Base-by-base conservation (phyloP, 2,113 vertebrate species). In the Eulemur macaco region DNA sequence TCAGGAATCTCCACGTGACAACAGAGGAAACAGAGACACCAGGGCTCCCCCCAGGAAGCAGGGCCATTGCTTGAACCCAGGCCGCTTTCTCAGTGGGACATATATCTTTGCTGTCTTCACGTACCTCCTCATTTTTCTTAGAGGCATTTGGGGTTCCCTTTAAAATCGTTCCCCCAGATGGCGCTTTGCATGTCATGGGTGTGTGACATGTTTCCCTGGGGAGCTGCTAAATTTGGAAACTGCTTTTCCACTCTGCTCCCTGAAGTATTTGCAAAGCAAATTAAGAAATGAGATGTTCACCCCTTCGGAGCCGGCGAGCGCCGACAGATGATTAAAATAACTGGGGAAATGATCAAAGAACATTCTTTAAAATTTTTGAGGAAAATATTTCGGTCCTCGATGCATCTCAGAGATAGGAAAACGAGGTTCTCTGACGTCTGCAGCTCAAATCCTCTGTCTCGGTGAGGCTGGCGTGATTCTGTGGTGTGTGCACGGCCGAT, bases 401-500 rank as follows among this genome's bases (percentile, higher is more conserved):
- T 42, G 18, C 56, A 89, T 18, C 60, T 58, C 34, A 7, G 27
- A 56, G 73, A 37, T 4, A 6, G 23, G 34, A 29, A 64, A 73
- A n/a, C 5, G 1, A 74, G 39, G 10, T 8, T 11, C 10, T 23
- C 37, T 1, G 4, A 0, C 54, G 27, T 1, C 37, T 5, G 21
- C 29, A 39, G 11, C 82, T 7, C 0, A 14, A 5, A 42, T 34
- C 29, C 21, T 27, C 4, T 8, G 27, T 25, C n/a, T 4, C 6
- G 0, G 15, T 1, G 25, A 29, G 56, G 25, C 9, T 18, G 25
- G 39, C 39, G 4, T 45, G 6, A 45, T 17, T 74, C 25, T 45
- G 15, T 7, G 23, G 4, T 37, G 6, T 10, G 31, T 4, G 4
- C 6, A 1, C 3, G 29, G 56, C 13, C 6, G 1, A 18, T 31